A percentile compares a stretch with the other conserved stretches of the same genome.
Conservation (phyloP, 1,140 invertebrate species). For the Tetramorium simillimum region DNA sequence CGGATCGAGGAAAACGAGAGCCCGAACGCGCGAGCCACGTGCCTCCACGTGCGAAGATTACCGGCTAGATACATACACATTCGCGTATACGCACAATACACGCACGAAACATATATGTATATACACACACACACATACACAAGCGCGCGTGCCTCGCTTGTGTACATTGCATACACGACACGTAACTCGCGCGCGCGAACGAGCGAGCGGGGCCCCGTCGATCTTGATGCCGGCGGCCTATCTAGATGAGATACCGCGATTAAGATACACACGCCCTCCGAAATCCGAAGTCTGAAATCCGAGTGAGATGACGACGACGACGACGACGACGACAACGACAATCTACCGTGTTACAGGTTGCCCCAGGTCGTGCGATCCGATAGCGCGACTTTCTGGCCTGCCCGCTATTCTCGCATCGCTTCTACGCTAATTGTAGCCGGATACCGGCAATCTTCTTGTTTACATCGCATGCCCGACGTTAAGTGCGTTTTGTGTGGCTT, state of each 20-base stretch:
- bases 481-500: neutral
- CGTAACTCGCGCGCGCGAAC: slow-evolving; percentile 46
- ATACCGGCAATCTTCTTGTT: slow-evolving; percentile 45
- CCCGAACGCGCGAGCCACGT: slow-evolving; percentile 46
- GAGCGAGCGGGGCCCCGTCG: slow-evolving; percentile 63
- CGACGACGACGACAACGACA: slow-evolving; percentile 52
- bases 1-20: slow-evolving; percentile 70
- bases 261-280: slow-evolving; percentile 81
- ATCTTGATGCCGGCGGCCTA: slow-evolving; percentile 82
- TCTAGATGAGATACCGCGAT: slow-evolving; percentile 85
- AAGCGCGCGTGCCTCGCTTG: neutral
- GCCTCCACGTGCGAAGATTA: slow-evolving; percentile 64
- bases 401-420: slow-evolving; percentile 8
- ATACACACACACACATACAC: neutral
- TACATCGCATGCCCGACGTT: slow-evolving; percentile 16
- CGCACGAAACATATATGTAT: neutral
- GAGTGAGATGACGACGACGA: slow-evolving; percentile 66
- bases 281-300: slow-evolving; percentile 82
- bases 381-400: slow-evolving; percentile 47
- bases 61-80: slow-evolving; percentile 27
- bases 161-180: neutral
- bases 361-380: slow-evolving; percentile 77
- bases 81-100: neutral
- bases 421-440: slow-evolving; percentile 34
- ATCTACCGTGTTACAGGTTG: slow-evolving; percentile 77